A percentile compares a stretch with the other conserved stretches of the same genome.
phyloP scores from a whole-genome alignment of 2,888 invertebrate genomes.

The Gandaritis pyraliata region DNA sequence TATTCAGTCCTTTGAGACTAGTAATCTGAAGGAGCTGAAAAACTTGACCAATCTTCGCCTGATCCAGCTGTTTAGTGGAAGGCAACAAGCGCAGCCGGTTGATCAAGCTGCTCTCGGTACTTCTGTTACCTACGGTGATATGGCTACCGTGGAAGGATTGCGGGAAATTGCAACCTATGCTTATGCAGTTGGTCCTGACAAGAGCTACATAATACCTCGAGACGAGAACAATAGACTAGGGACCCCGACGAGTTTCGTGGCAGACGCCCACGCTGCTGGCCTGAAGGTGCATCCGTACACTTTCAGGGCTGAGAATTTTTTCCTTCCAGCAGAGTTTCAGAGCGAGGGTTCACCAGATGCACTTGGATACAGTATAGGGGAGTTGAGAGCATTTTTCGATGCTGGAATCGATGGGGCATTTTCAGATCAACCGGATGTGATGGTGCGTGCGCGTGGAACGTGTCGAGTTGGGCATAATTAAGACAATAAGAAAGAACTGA shows the following conservation, averaged over 20 bases:
- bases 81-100: conserved; percentile 53
- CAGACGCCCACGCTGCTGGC: conserved; percentile 68
- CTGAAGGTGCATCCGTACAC: conserved; percentile 76
- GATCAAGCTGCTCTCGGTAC: conserved; percentile 63
- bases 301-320: conserved; percentile 71
- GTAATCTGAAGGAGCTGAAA: conserved; percentile 69
- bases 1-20: conserved; percentile 77
- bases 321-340: conserved; percentile 66
- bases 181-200: conserved; percentile 73
- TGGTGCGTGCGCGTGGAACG: conserved; percentile 55
- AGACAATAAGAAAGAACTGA: too few relatives aligned
- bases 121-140: conserved; percentile 65
- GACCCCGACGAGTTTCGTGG: conserved; percentile 62
- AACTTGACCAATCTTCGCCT: conserved; percentile 66
- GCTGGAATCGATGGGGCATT: conserved; percentile 75
- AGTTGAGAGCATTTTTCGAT: conserved; percentile 62
- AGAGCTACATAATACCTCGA: conserved; percentile 69
- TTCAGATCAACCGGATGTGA: conserved; percentile 71
- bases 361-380: conserved; percentile 64
- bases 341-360: conserved; percentile 55
- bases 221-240: conserved; percentile 59
- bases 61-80: conserved; percentile 62
- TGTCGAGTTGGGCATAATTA: conserved; percentile 29
- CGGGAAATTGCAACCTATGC: conserved; percentile 71
- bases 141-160: conserved; percentile 72